phyloP scores from a whole-genome alignment of 2,797 vertebrate genomes.

The Trematomus bernacchii region DNA sequence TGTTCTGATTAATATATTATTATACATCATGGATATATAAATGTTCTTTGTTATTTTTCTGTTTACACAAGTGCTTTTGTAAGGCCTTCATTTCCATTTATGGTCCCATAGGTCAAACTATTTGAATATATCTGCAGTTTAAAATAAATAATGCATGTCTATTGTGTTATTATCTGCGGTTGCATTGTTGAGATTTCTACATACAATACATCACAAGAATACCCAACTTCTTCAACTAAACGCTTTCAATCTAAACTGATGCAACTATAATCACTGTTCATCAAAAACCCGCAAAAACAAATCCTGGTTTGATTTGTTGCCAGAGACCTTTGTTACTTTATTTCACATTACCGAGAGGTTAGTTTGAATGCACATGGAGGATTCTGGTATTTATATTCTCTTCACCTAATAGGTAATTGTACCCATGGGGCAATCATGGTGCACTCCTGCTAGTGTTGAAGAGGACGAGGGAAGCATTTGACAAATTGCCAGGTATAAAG shows the following conservation, averaged over 20 bases:
- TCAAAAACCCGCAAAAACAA: neutral
- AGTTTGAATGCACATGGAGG: neutral
- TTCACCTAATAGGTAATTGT: conserved; percentile 11
- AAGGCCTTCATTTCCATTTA: neutral
- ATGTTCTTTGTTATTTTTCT: neutral
- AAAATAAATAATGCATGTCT: neutral
- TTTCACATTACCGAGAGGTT: neutral
- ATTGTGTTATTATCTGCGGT: neutral
- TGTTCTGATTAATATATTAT: neutral
- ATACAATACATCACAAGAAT: neutral
- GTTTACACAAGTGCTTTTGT: neutral
- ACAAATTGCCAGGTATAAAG: conserved; percentile 15
- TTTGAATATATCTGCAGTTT: neutral
- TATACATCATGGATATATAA: neutral
- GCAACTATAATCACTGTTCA: neutral
- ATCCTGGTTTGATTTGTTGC: neutral
- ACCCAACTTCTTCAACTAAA: neutral
- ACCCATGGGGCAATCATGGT: neutral
- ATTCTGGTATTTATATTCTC: neutral
- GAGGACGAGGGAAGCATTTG: conserved; percentile 8
- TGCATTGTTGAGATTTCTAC: neutral
- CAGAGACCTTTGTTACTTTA: neutral
- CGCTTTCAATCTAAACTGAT: neutral
- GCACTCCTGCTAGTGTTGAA: neutral
- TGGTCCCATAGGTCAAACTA: neutral